Evolutionary conservation across 2,113 vertebrate genomes (phyloP).

Genomic region (Lepisosteus oculatus): DNA sequence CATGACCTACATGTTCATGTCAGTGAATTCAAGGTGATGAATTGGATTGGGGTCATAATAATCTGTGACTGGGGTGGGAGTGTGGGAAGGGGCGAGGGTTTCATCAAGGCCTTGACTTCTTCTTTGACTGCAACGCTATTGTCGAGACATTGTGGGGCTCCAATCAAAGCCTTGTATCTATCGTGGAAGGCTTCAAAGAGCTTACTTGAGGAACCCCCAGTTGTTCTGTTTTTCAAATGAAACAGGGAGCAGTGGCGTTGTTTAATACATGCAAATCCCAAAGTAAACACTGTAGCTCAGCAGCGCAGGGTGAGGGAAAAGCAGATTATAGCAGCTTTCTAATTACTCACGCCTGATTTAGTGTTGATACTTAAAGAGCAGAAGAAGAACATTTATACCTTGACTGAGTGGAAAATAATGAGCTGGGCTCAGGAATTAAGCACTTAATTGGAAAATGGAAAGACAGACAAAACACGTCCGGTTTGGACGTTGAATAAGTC

Average conservation of each 20-base stretch:
- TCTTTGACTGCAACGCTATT: no score
- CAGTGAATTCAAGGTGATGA: not conserved
- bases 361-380: conserved; percentile 11
- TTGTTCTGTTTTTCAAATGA: not conserved
- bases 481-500: not conserved
- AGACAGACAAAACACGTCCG: not conserved
- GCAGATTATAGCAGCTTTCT: not conserved
- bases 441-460: conserved; percentile 16
- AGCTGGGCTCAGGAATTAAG: conserved; percentile 41
- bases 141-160: no score
- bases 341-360: not conserved
- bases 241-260: not conserved
- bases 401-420: conserved; percentile 28
- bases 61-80: not conserved
- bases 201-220: no score
- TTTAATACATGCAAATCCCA: not conserved
- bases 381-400: conserved; percentile 41
- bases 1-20: not conserved
- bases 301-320: not conserved
- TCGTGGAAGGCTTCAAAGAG: no score
- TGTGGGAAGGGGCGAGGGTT: no score
- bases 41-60: not conserved
- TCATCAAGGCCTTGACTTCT: no score
- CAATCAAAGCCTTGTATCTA: no score
- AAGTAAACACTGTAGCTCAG: conserved; percentile 7